phyloP scores from a whole-genome alignment of 2,888 invertebrate species.

The Phortica okadai region DNA sequence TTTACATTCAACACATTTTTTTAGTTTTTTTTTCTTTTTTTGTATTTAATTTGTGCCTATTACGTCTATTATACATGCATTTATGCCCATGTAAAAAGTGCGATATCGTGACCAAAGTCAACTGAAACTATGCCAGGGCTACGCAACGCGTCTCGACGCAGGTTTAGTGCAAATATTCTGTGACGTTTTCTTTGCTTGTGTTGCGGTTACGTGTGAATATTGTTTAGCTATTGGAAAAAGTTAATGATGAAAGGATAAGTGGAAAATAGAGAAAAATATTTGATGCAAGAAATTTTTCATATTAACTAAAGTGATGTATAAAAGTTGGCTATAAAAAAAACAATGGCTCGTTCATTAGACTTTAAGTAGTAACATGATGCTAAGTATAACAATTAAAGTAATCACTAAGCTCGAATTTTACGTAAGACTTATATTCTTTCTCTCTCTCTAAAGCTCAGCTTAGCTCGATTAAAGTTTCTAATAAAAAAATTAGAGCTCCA shows the following conservation, averaged over 20 bases:
- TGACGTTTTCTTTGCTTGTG: background rate
- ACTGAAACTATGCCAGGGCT: conserved; percentile 70
- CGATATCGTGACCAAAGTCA: conserved; percentile 69
- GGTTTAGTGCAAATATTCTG: background rate
- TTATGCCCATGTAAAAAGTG: conserved; percentile 40
- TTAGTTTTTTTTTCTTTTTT: conserved; percentile 44
- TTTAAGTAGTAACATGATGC: too few relatives aligned
- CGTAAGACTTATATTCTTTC: too few relatives aligned
- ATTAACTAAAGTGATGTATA: too few relatives aligned
- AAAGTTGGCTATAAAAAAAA: too few relatives aligned
- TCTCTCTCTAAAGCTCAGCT: too few relatives aligned
- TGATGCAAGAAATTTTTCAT: too few relatives aligned
- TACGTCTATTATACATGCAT: conserved; percentile 56
- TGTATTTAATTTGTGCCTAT: conserved; percentile 48
- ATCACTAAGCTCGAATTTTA: too few relatives aligned
- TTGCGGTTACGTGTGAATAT: background rate
- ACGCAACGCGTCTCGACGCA: conserved; percentile 27
- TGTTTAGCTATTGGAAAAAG: background rate
- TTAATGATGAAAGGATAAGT: background rate
- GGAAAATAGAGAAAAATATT: background rate
- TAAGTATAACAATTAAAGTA: too few relatives aligned
- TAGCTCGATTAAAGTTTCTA: too few relatives aligned
- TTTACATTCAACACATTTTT: conserved; percentile 50
- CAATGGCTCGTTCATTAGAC: too few relatives aligned
- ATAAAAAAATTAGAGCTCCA: too few relatives aligned